A percentile compares a stretch with the other conserved stretches of the same genome.
Conservation (phyloP, 2,113 vertebrate genomes). For the Chloebia gouldiae region DNA sequence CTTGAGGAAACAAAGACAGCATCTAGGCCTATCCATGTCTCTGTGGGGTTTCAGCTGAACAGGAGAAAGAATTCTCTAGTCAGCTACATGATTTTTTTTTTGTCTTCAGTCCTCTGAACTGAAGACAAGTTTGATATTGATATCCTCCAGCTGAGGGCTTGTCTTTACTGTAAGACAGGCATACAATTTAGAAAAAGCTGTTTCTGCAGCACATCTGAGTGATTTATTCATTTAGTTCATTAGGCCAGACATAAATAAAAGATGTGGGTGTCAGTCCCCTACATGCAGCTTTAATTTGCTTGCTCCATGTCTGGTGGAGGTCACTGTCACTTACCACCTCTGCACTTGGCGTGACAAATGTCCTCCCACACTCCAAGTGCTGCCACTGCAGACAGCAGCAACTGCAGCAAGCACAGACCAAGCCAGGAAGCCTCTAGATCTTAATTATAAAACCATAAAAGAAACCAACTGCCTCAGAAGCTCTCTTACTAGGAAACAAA, state of each 20-base stretch:
- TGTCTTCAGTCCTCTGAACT: not conserved
- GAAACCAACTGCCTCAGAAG: constrained; percentile 57
- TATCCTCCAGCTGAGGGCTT: not conserved
- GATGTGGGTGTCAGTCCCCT: not conserved
- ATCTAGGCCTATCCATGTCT: not conserved
- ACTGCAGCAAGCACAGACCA: not conserved
- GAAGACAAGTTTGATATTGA: not conserved
- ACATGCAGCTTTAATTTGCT: constrained; percentile 18
- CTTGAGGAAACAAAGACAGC: not conserved
- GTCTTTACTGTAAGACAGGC: not conserved
- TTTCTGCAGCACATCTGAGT: not conserved
- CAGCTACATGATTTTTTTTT: not conserved
- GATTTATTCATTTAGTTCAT: constrained; percentile 21
- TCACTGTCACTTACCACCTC: constrained; percentile 45
- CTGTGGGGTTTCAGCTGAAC: not conserved
- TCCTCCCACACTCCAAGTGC: not conserved
- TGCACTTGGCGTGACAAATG: constrained; percentile 27
- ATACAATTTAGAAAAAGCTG: not conserved
- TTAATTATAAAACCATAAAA: constrained; percentile 73
- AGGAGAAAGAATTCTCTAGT: not conserved
- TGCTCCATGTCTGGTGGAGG: not conserved
- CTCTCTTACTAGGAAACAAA: constrained; percentile 73
- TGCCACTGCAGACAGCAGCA: constrained; percentile 13
- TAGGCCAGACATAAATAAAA: constrained; percentile 18
- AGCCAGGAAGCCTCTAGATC: constrained; percentile 56